These are phyloP conservation scores for Volucella bombylans DNA, from an alignment of 2,888 invertebrate genomes.

Conservation along the genomic window DNA sequence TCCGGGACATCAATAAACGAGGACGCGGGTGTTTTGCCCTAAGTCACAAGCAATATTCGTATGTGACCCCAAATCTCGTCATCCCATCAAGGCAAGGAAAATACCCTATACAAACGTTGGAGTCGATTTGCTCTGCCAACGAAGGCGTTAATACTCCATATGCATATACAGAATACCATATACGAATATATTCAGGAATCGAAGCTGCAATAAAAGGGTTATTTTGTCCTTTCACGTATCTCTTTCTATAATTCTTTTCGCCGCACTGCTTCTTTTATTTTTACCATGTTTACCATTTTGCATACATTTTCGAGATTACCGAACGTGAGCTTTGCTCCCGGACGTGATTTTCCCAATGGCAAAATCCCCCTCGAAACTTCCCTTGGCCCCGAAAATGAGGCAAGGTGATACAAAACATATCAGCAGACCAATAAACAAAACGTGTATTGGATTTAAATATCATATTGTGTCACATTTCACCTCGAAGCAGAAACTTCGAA, in stretches of 20 bases:
- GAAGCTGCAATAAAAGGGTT: constrained; percentile 71
- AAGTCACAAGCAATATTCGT: constrained; percentile 35
- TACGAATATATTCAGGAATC: constrained; percentile 38
- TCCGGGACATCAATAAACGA: constrained; percentile 53
- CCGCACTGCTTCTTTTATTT: constrained; percentile 52
- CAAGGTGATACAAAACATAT: constrained; percentile 64
- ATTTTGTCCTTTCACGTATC: constrained; percentile 73
- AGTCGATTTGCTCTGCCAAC: constrained; percentile 13
- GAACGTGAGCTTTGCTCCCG: constrained; percentile 70
- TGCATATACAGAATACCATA: constrained; percentile 14
- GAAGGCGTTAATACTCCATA: constrained; percentile 33
- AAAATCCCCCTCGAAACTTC: constrained; percentile 1
- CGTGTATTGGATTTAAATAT: constrained; percentile 73
- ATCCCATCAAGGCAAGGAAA: constrained; percentile 13
- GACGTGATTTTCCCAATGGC: constrained; percentile 64
- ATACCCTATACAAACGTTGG: constrained; percentile 14
- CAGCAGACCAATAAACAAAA: constrained; percentile 73
- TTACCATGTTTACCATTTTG: constrained; percentile 61
- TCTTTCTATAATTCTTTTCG: constrained; percentile 71
- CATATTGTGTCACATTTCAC: constrained; percentile 64
- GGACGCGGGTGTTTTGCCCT: constrained; percentile 34
- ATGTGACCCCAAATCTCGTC: constrained; percentile 31
- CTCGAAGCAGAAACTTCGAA: constrained; percentile 19
- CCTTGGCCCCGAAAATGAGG: constrained; percentile 8
- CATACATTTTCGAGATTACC: constrained; percentile 72